phyloP scores from a whole-genome alignment of 2,888 invertebrate species.

The Eupithecia centaureata region DNA sequence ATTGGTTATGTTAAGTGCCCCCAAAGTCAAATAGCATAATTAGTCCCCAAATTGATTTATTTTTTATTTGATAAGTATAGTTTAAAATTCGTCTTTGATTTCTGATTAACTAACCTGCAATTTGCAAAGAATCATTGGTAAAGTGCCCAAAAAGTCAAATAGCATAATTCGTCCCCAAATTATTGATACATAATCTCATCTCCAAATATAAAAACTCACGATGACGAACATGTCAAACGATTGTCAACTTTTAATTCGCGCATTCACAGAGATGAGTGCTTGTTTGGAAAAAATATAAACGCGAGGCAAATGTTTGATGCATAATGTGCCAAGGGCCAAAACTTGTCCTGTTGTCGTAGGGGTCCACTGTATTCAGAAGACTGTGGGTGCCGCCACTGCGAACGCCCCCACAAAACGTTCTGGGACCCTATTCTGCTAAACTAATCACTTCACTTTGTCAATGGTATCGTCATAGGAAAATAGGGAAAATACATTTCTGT shows the following conservation, averaged over 20 bases:
- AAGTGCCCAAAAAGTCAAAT: background rate
- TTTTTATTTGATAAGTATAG: too few relatives aligned
- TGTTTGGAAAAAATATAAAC: constrained; percentile 65
- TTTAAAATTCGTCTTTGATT: too few relatives aligned
- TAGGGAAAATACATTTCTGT: too few relatives aligned
- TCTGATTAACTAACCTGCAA: background rate
- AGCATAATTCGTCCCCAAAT: background rate
- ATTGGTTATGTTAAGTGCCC: too few relatives aligned
- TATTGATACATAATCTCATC: background rate
- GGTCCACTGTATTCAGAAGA: constrained; percentile 14
- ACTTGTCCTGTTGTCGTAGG: constrained; percentile 60
- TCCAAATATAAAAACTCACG: constrained; percentile 64
- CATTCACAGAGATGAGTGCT: constrained; percentile 61
- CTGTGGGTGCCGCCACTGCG: constrained; percentile 43
- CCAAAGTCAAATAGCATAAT: background rate
- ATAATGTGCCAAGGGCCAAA: constrained; percentile 70
- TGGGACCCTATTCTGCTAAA: background rate
- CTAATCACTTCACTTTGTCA: background rate
- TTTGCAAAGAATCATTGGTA: too few relatives aligned
- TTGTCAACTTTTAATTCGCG: constrained; percentile 66
- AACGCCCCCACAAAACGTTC: constrained; percentile 50
- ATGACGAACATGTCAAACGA: constrained; percentile 68
- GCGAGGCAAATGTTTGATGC: constrained; percentile 63
- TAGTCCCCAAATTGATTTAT: background rate
- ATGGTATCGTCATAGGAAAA: background rate